Conservation (phyloP, 2,113 vertebrate genomes). For the Macroglossus sobrinus region DNA sequence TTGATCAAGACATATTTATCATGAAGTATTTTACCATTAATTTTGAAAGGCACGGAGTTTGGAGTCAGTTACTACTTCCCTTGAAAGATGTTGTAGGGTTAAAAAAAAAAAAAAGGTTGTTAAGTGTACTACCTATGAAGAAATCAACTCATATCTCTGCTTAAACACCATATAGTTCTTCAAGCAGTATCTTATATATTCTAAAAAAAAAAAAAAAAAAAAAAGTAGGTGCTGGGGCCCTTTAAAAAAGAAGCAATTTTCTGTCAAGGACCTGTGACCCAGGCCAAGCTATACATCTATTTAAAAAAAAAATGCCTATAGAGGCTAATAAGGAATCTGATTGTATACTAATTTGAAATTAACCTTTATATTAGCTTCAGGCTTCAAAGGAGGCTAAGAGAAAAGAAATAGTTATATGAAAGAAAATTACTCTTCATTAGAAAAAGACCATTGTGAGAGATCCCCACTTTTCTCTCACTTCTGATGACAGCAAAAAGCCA, state of each 20-base stretch:
- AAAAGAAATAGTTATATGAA: constrained; percentile 37
- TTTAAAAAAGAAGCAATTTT: constrained; percentile 34
- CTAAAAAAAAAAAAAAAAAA: not conserved
- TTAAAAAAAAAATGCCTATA: not conserved
- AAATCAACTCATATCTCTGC: not conserved
- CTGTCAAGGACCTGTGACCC: not conserved
- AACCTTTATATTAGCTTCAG: constrained; percentile 49
- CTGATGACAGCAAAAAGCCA: constrained; percentile 23
- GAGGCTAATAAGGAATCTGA: constrained; percentile 19
- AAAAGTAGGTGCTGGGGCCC: not conserved
- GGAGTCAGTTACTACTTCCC: not conserved
- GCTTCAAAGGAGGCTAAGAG: constrained; percentile 23
- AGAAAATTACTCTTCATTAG: constrained; percentile 60
- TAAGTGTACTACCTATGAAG: not conserved
- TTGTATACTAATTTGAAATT: constrained; percentile 66
- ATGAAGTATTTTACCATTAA: constrained; percentile 11
- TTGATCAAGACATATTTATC: not conserved
- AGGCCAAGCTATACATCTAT: not conserved
- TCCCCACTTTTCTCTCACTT: constrained; percentile 32
- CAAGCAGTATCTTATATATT: not conserved
- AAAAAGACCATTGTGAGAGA: not conserved
- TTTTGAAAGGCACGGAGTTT: constrained; percentile 28
- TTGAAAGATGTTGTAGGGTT: not conserved
- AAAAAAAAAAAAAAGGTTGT: not conserved
- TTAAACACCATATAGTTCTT: not conserved